These are phyloP conservation scores for Pelmatolapia mariae DNA, from an alignment of 2,113 vertebrate genomes.

Conservation along the genomic window DNA sequence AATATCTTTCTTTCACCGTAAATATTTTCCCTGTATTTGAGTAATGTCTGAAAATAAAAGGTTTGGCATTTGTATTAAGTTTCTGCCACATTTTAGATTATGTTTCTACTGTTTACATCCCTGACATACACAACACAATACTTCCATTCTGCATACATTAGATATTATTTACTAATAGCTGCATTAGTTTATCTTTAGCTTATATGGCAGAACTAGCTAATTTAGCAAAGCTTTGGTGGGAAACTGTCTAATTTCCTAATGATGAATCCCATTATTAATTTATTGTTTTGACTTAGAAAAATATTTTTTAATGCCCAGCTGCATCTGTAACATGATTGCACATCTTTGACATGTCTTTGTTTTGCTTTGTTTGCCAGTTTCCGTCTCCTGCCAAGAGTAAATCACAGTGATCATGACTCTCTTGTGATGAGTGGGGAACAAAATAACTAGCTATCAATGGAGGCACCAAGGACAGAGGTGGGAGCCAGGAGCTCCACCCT, in stretches of 20 bases:
- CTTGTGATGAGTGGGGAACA: conserved; percentile 13
- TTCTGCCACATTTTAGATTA: not conserved
- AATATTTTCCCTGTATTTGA: not conserved
- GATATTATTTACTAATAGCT: not conserved
- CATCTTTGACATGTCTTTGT: not conserved
- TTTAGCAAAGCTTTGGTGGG: not conserved
- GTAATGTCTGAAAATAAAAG: not conserved
- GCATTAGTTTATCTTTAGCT: not conserved
- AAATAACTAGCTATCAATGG: conserved; percentile 3
- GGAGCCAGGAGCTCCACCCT: not conserved
- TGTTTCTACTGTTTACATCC: not conserved
- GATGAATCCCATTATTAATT: not conserved
- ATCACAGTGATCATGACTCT: conserved; percentile 7
- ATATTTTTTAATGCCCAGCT: not conserved
- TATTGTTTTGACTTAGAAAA: not conserved
- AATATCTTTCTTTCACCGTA: not conserved
- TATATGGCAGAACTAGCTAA: not conserved
- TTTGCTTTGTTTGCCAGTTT: not conserved
- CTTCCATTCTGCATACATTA: not conserved
- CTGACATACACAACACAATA: not conserved
- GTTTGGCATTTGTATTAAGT: not conserved
- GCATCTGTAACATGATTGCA: not conserved
- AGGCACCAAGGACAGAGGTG: not conserved
- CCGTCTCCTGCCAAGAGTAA: not conserved
- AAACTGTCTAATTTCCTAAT: not conserved